phyloP scores from a whole-genome alignment of 2,888 invertebrate genomes.

The Eremobia ochroleuca region DNA sequence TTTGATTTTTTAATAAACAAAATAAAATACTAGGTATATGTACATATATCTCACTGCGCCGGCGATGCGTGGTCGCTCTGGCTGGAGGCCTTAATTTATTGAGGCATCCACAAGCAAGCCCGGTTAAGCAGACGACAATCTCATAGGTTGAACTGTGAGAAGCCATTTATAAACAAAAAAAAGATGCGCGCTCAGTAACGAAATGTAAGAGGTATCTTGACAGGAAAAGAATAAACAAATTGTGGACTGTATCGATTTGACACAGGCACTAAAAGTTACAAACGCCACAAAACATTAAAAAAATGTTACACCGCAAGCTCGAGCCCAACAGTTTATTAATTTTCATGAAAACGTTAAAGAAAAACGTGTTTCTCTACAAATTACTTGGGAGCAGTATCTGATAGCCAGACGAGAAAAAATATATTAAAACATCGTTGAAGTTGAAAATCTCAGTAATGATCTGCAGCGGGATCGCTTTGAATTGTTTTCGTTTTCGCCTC shows the following conservation, averaged over 20 bases:
- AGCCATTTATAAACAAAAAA: too few relatives aligned
- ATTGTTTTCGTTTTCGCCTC: slow-evolving; percentile 82
- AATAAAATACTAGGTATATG: too few relatives aligned
- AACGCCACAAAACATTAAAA: slow-evolving; percentile 14
- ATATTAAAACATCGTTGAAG: slow-evolving; percentile 76
- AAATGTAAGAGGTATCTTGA: too few relatives aligned
- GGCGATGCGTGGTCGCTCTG: too few relatives aligned
- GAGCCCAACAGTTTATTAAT: slow-evolving; percentile 72
- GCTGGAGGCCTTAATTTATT: too few relatives aligned
- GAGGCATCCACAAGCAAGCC: too few relatives aligned
- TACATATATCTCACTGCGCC: too few relatives aligned
- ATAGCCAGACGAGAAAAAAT: slow-evolving; percentile 77
- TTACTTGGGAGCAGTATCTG: slow-evolving; percentile 74
- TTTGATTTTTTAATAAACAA: too few relatives aligned
- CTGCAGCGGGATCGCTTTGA: slow-evolving; percentile 79
- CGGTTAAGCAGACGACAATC: too few relatives aligned
- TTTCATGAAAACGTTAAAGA: slow-evolving; percentile 74
- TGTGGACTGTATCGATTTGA: not conserved
- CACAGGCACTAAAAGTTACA: slow-evolving; percentile 2
- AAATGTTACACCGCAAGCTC: slow-evolving; percentile 44
- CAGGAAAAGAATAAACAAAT: not conserved
- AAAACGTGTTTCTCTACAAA: slow-evolving; percentile 76
- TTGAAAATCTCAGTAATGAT: slow-evolving; percentile 84
- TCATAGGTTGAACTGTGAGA: too few relatives aligned
- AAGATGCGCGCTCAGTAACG: too few relatives aligned